Percentiles rank a stretch among this genome's conserved stretches.
These are phyloP conservation scores for Eudemis profundana DNA, from an alignment of 2,888 invertebrate genomes.

Conservation along the genomic window DNA sequence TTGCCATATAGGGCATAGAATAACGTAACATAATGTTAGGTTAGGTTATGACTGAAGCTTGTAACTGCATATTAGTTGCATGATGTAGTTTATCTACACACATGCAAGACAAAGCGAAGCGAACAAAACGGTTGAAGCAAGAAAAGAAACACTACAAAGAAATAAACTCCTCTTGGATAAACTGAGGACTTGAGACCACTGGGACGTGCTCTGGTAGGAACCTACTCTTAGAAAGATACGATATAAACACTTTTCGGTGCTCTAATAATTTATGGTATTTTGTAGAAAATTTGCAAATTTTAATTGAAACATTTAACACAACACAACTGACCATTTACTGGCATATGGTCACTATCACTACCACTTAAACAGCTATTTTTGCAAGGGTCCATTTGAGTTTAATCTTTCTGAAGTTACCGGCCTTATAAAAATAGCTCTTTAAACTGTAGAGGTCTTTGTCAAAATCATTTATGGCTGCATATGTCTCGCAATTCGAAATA, in stretches of 20 bases:
- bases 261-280: no score
- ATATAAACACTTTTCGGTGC: no score
- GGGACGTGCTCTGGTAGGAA: no score
- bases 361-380: not conserved
- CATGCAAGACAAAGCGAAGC: no score
- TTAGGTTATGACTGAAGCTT: constrained; percentile 3
- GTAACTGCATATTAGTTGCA: constrained; percentile 14
- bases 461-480: not conserved
- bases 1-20: constrained; percentile 11
- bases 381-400: not conserved
- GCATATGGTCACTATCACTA: constrained; percentile 13
- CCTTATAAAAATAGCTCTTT: constrained; percentile 1
- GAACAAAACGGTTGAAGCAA: no score
- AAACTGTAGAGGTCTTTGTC: not conserved
- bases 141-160: no score
- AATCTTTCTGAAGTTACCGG: not conserved
- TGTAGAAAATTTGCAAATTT: no score
- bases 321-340: not conserved
- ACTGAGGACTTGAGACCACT: no score
- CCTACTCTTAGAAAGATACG: no score
- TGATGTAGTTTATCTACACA: not conserved
- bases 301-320: not conserved
- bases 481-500: not conserved
- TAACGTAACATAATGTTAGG: constrained; percentile 20
- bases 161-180: no score